These are phyloP conservation scores for Tinea semifulvella DNA, from an alignment of 2,888 invertebrate species.

Conservation along the genomic window DNA sequence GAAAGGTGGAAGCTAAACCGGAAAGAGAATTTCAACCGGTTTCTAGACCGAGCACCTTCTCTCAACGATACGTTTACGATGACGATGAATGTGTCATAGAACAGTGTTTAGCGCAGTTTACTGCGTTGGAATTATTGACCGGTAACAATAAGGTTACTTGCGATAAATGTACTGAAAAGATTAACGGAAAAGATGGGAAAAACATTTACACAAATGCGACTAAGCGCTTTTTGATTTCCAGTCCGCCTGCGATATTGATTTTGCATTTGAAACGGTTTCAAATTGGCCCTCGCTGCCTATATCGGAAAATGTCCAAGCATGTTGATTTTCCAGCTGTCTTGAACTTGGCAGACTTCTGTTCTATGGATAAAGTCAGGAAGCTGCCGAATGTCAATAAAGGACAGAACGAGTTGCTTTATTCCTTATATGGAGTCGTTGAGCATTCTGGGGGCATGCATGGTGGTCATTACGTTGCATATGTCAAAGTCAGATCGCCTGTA, in stretches of 20 bases:
- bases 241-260: slow-evolving; percentile 93
- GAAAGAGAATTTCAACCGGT: slow-evolving; percentile 39
- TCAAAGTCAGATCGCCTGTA: slow-evolving; percentile 80
- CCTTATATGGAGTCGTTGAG: slow-evolving; percentile 94
- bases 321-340: slow-evolving; percentile 88
- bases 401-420: slow-evolving; percentile 79
- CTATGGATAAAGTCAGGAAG: slow-evolving; percentile 69
- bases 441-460: slow-evolving; percentile 92
- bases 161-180: slow-evolving; percentile 84
- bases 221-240: slow-evolving; percentile 86
- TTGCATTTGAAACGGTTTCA: slow-evolving; percentile 96
- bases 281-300: slow-evolving; percentile 75
- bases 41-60: slow-evolving; percentile 58
- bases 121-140: slow-evolving; percentile 87
- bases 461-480: slow-evolving; percentile 90
- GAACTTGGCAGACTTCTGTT: slow-evolving; percentile 92
- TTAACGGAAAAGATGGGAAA: slow-evolving; percentile 74
- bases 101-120: slow-evolving; percentile 93
- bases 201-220: slow-evolving; percentile 83
- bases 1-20: slow-evolving; percentile 29
- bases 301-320: slow-evolving; percentile 84
- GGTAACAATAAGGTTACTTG: slow-evolving; percentile 95
- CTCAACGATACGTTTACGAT: slow-evolving; percentile 75
- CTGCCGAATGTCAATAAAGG: slow-evolving; percentile 69
- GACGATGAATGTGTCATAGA: slow-evolving; percentile 86